phyloP scores from a whole-genome alignment of 2,888 invertebrate genomes.

The Melipona beecheii region DNA sequence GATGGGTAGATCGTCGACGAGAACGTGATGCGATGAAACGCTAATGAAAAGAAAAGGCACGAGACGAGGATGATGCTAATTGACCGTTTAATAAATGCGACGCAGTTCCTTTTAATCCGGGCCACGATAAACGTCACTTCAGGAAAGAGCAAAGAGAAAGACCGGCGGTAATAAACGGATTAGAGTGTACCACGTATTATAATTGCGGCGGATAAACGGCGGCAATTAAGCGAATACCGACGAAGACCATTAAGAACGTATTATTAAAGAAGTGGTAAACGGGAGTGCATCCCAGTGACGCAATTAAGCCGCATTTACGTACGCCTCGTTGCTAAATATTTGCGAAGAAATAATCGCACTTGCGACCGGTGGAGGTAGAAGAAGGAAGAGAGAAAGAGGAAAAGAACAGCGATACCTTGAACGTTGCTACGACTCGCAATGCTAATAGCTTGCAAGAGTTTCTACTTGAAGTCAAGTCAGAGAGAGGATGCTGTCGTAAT shows the following conservation, averaged over 20 bases:
- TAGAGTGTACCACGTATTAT: slow-evolving; percentile 67
- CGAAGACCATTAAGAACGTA: slow-evolving; percentile 65
- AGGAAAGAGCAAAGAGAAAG: slow-evolving; percentile 67
- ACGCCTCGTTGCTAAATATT: slow-evolving; percentile 42
- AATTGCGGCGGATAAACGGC: slow-evolving; percentile 71
- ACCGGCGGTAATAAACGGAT: slow-evolving; percentile 71
- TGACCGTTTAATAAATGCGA: slow-evolving; percentile 68
- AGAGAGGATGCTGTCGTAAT: too few relatives aligned
- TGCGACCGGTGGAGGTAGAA: background rate
- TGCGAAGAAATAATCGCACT: slow-evolving; percentile 39
- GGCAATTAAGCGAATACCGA: slow-evolving; percentile 67
- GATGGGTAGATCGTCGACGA: background rate
- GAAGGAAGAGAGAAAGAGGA: background rate
- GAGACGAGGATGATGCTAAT: slow-evolving; percentile 61
- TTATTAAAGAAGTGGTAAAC: slow-evolving; percentile 68
- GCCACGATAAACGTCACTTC: slow-evolving; percentile 63
- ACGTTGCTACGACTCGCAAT: too few relatives aligned
- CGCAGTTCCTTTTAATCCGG: slow-evolving; percentile 66
- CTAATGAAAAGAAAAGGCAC: slow-evolving; percentile 18
- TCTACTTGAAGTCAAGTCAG: too few relatives aligned
- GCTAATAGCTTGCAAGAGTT: too few relatives aligned
- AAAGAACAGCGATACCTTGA: background rate
- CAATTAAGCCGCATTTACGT: slow-evolving; percentile 40
- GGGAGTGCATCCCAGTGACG: slow-evolving; percentile 44
- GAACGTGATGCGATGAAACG: background rate